Base-by-base conservation (phyloP, 2,888 invertebrate species). In the Salticus scenicus region DNA sequence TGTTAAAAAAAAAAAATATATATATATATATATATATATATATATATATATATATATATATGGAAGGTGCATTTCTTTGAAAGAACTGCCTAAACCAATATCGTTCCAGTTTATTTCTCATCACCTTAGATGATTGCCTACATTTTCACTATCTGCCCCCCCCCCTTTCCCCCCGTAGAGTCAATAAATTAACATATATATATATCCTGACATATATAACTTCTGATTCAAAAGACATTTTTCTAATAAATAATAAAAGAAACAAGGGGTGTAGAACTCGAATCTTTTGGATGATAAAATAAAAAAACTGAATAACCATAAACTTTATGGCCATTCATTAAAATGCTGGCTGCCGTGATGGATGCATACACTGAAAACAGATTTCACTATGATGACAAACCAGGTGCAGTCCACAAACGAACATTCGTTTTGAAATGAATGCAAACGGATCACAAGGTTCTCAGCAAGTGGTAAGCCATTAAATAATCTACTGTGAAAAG, bases 331-430 rank as follows among this genome's bases (percentile, higher is more conserved):
- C 72, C 42, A 76, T 37, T 76, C 76, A 76, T 76, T 74, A 69
- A 27, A 12, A 33, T 33, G 66, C 71, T 71, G 71, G 76, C 31
- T 66, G 24, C 37, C 71, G 37, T 76, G 71, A 66, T 76, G 71
- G 64, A 64, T 42, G 72, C 64, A 30, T 74, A 72, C 69, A 31
- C 57, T 42, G 69, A 74, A 69, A 70, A 82, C 74, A 71, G 81
- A 82, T 82, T 75, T 57, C 70, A 57, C 74, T 69, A 70, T 82
- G 72, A 76, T 76, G 76, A 42, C 28, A 24, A 57, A 41, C 83
- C 83, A 84, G 83, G 83, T 84, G 83, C 73, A 72, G n/a, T n/a
- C 41, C 17, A 31, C 17, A 42, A 84, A 66, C 78, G 77, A 77
- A 75, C 78, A 69, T 73, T 67, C 73, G 73, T 51, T 51, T n/a